Conservation (phyloP, 2,888 invertebrate species). For the Tethea ocularis region DNA sequence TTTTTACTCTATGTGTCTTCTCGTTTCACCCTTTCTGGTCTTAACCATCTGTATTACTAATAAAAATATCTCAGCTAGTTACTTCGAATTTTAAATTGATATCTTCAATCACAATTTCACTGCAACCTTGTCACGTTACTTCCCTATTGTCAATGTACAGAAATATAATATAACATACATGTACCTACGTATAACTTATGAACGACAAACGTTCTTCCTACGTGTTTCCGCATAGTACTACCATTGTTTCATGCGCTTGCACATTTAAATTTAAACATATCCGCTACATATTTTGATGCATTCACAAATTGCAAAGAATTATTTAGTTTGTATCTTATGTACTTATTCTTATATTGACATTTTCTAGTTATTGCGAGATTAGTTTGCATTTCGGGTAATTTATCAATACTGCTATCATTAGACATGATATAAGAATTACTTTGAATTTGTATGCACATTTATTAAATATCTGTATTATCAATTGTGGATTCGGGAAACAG, state of each 20-base stretch:
- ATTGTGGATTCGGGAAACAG: too few species aligned
- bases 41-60: too few species aligned
- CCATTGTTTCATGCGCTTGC: conserved; percentile 24
- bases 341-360: background rate
- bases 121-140: background rate
- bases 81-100: too few species aligned
- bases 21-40: too few species aligned
- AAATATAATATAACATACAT: background rate
- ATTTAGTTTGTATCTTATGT: background rate
- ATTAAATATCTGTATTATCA: too few species aligned
- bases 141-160: background rate
- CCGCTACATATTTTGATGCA: background rate
- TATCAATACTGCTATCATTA: background rate
- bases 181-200: background rate
- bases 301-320: background rate
- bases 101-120: background rate
- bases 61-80: too few species aligned
- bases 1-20: too few species aligned
- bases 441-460: too few species aligned
- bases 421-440: too few species aligned
- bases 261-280: conserved; percentile 5
- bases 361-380: background rate
- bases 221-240: conserved; percentile 26
- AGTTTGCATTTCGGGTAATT: background rate
- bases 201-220: conserved; percentile 20